A percentile compares a stretch with the other conserved stretches of the same genome.
These are phyloP conservation scores for Hybos culiciformis DNA, from an alignment of 2,888 invertebrate genomes.

Conservation along the genomic window DNA sequence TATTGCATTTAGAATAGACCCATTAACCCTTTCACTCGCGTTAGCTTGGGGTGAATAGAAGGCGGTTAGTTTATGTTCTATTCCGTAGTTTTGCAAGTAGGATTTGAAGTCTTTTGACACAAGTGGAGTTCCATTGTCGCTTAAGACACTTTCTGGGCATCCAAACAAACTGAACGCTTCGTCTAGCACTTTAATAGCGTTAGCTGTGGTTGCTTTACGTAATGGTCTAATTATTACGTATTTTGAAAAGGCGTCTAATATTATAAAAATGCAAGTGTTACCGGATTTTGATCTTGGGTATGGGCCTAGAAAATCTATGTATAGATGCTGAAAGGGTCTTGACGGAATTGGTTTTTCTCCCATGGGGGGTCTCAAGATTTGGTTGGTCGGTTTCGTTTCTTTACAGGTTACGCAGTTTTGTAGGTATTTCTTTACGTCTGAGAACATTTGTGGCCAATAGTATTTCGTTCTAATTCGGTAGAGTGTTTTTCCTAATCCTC, in stretches of 20 bases:
- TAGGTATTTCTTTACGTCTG: conserved; percentile 3
- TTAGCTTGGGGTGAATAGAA: conserved; percentile 23
- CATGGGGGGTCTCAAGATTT: neutral
- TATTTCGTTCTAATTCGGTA: neutral
- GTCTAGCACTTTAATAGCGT: neutral
- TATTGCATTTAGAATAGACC: conserved; percentile 20
- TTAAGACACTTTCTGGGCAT: conserved; percentile 12
- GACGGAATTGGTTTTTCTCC: neutral
- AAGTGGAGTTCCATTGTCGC: conserved; percentile 18
- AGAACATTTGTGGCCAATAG: conserved; percentile 9
- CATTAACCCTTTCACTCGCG: conserved; percentile 21
- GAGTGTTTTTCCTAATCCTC: neutral
- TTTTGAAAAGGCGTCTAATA: conserved; percentile 4
- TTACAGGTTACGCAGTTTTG: conserved; percentile 1
- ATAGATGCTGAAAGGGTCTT: neutral
- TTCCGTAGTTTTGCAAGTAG: conserved; percentile 8
- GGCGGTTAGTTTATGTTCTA: conserved; percentile 11
- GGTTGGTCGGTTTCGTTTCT: conserved; percentile 1
- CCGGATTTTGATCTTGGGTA: conserved; percentile 3
- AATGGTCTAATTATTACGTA: conserved; percentile 5
- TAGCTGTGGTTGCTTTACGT: neutral
- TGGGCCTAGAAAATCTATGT: conserved; percentile 4
- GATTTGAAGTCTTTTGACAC: conserved; percentile 5
- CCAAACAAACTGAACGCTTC: conserved; percentile 16
- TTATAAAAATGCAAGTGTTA: conserved; percentile 1